A percentile compares a stretch with the other conserved stretches of the same genome.
phyloP scores from a whole-genome alignment of 2,888 invertebrate species.

The Drosophila meridiana region DNA sequence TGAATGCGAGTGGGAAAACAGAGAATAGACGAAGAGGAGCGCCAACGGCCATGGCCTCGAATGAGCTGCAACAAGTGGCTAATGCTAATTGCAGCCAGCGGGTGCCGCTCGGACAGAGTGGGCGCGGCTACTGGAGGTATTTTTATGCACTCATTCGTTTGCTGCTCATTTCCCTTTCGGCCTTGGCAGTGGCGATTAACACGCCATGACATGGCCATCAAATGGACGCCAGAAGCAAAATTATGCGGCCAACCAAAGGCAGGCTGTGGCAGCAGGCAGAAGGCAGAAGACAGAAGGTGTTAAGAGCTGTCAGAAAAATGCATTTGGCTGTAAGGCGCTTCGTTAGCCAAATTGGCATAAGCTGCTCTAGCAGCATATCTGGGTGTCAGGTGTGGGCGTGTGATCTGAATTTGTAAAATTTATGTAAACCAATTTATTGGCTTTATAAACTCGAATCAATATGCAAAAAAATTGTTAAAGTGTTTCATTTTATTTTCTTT shows the following conservation, averaged over 20 bases:
- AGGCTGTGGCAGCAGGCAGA: not conserved
- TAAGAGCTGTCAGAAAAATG: conserved; percentile 3
- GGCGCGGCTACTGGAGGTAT: conserved; percentile 24
- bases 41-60: conserved; percentile 20
- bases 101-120: conserved; percentile 15
- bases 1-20: not conserved
- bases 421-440: conserved; percentile 34
- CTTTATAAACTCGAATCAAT: conserved; percentile 10
- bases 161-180: conserved; percentile 20
- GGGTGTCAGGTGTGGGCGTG: not conserved
- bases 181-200: conserved; percentile 27
- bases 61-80: conserved; percentile 48
- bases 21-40: conserved; percentile 8
- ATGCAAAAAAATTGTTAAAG: conserved; percentile 19
- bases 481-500: conserved; percentile 7
- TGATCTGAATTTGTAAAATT: conserved; percentile 19
- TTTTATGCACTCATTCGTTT: conserved; percentile 14
- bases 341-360: conserved; percentile 67
- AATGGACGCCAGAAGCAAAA: not conserved
- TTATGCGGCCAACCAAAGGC: conserved; percentile 20
- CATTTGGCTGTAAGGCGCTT: conserved; percentile 39
- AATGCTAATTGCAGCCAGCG: conserved; percentile 60
- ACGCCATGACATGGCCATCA: conserved; percentile 26
- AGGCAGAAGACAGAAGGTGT: not conserved
- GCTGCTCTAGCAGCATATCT: conserved; percentile 45